These are phyloP conservation scores for Mus musculus DNA, from an alignment of 2,113 vertebrate species.

Conservation along the genomic window GRCm39 chr6:62924501-62925000, in stretches of 20 bases:
- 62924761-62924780: background rate
- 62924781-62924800: background rate
- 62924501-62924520: background rate
- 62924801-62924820: background rate
- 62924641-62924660: slow-evolving; percentile 48
- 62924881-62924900: background rate
- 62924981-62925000: background rate
- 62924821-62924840: background rate
- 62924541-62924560: background rate
- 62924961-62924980: background rate
- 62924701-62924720: background rate
- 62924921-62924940: background rate
- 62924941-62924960: background rate
- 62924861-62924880: background rate
- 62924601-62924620: background rate
- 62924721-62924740: background rate
- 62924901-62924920: background rate
- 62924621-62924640: background rate
- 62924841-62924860: background rate
- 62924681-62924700: background rate
- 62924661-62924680: background rate
- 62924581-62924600: background rate
- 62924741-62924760: background rate
- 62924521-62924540: background rate
- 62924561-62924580: background rate